Conservation (phyloP, 2,797 vertebrate species). For the Rhodeus uyekii region DNA sequence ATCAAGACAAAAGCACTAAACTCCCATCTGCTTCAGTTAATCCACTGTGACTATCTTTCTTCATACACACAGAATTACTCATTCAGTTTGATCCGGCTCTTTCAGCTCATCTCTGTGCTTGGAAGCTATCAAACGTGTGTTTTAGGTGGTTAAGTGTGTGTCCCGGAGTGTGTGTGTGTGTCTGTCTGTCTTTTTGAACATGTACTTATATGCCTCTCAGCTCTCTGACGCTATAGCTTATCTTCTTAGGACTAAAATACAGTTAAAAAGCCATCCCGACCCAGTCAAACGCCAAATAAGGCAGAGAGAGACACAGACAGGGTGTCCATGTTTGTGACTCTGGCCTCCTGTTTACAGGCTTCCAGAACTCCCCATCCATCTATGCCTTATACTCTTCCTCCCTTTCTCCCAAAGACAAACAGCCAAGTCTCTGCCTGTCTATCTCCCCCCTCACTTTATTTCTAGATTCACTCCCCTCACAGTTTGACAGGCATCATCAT, state of each 20-base stretch:
- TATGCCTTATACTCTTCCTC: conserved; percentile 52
- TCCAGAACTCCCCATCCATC: conserved; percentile 52
- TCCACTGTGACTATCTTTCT: conserved; percentile 35
- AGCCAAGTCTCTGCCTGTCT: conserved; percentile 58
- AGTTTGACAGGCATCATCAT: conserved; percentile 14
- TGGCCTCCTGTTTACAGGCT: conserved; percentile 72
- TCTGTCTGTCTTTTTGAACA: background rate
- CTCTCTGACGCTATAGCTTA: conserved; percentile 43
- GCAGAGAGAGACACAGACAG: conserved; percentile 56
- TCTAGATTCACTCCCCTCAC: conserved; percentile 44
- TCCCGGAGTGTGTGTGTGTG: background rate
- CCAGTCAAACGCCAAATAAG: conserved; percentile 71
- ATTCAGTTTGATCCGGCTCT: conserved; percentile 26
- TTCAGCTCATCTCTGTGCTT: background rate
- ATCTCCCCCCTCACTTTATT: conserved; percentile 37
- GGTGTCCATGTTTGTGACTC: conserved; percentile 65
- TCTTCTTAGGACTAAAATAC: conserved; percentile 31
- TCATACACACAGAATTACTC: conserved; percentile 4
- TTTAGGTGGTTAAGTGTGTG: conserved; percentile 18
- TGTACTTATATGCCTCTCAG: background rate
- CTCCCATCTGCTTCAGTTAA: conserved; percentile 34
- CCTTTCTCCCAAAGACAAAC: conserved; percentile 42
- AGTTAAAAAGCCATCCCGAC: conserved; percentile 43
- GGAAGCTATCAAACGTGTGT: background rate
- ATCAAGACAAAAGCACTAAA: conserved; percentile 40